Evolutionary conservation across 2,888 invertebrate species (phyloP).

Genomic region (Monoplex corrugatus): DNA sequence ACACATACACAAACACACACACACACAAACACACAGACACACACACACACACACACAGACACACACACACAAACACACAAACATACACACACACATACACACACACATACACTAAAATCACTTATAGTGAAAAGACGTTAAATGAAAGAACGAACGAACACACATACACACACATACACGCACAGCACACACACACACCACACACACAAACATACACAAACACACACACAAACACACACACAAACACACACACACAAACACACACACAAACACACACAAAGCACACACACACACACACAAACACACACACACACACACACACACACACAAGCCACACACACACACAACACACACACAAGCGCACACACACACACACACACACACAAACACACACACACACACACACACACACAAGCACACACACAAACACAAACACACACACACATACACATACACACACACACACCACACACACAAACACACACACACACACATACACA

Average conservation of each 20-base stretch:
- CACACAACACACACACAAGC: background rate
- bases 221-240: conserved; percentile 21
- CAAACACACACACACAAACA: background rate
- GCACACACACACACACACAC: conserved; percentile 20
- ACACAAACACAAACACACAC: background rate
- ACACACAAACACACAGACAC: conserved; percentile 1
- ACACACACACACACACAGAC: conserved; percentile 5
- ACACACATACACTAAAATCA: background rate
- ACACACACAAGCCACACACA: too few species aligned
- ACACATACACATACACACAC: background rate
- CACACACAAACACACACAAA: background rate
- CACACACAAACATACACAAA: background rate
- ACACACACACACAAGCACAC: background rate
- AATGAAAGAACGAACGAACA: background rate
- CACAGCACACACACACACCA: too few species aligned
- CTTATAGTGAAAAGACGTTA: too few species aligned
- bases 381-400: conserved; percentile 14
- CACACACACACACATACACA: background rate
- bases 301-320: background rate
- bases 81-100: background rate
- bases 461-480: background rate
- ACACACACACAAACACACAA: background rate
- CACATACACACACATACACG: background rate
- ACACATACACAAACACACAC: conserved; percentile 22
- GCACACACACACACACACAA: background rate